Base-by-base conservation (phyloP, 2,797 vertebrate species). In the Lagocephalus sceleratus region DNA sequence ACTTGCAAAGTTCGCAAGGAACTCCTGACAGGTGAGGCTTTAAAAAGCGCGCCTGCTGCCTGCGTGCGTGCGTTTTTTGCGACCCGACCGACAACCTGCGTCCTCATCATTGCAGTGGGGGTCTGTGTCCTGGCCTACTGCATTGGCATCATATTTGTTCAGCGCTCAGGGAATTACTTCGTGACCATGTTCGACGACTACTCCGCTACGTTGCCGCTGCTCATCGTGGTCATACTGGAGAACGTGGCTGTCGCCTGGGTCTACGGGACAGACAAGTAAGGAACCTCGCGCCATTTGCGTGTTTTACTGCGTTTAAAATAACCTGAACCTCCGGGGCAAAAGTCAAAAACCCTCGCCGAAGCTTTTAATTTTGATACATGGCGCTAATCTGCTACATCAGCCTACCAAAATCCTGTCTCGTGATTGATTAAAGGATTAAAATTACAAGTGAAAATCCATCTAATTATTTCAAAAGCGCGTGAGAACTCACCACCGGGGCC, bases 141-240 rank as follows among this genome's bases (percentile, higher is more conserved):
- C 81, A 92, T 98, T 49, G 97, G 97, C 29, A 90, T 99, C 54
- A 79, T 97, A 51, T 99, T 99, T 63, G 96, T 99, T 38, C 97
- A 99, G 67, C 92, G 91, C 54, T 99, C 96, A 63, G 96, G 97
- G 82, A 98, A 96, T 88, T 98, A 99, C 85, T 99, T 92, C 49
- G 96, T 99, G 79, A 87, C 93, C 0, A 99, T 99, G 96, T 98
- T 99, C 66, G 97, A 99, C 70, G 97, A 98, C 81, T 98, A 98
- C 80, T 98, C 96, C 16, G 96, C 96, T 35, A 98, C 96, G 2
- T 57, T 99, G 70, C 97, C 97, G 9, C 87, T 99, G 66, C 91
- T 99, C 52, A 92, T 98, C 14, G 91, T 99, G 38, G 96, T 98
- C 38, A 82, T 95, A 55, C 88, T 99, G 88, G 96, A 99, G 82